Percentiles rank a stretch among this genome's conserved stretches.
Evolutionary conservation across 2,113 vertebrate species (phyloP).

Genomic region (Ictalurus furcatus): DNA sequence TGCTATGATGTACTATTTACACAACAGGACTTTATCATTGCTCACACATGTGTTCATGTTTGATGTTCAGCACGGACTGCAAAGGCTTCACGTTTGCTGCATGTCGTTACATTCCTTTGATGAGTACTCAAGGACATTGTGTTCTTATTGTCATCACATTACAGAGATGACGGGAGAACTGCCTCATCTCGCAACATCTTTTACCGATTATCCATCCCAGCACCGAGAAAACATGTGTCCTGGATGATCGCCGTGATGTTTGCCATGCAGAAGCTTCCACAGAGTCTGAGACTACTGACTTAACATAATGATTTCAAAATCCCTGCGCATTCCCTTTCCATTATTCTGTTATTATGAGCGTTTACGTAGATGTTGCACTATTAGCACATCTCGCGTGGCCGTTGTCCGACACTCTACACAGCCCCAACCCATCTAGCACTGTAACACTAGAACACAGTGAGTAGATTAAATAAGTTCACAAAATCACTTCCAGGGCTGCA

Average conservation of each 20-base stretch:
- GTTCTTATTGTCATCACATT: background rate
- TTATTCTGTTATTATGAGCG: slow-evolving; percentile 31
- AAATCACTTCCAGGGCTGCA: too few species aligned
- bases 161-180: background rate
- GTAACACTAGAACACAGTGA: too few species aligned
- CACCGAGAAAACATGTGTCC: slow-evolving; percentile 13
- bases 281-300: background rate
- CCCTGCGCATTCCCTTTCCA: slow-evolving; percentile 17
- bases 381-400: slow-evolving; percentile 26
- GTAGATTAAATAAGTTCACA: too few species aligned
- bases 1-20: slow-evolving; percentile 33
- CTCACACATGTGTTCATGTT: background rate
- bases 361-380: slow-evolving; percentile 29
- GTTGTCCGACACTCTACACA: too few species aligned
- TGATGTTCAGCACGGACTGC: background rate
- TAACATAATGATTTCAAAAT: slow-evolving; percentile 43
- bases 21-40: too few species aligned
- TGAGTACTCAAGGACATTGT: background rate
- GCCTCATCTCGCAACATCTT: slow-evolving; percentile 21
- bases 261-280: background rate
- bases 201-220: slow-evolving; percentile 11
- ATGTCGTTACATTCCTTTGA: slow-evolving; percentile 1
- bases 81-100: background rate
- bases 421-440: too few species aligned
- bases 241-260: background rate